phyloP scores from a whole-genome alignment of 1,140 invertebrate genomes.

The Drosophila arawakana region DNA sequence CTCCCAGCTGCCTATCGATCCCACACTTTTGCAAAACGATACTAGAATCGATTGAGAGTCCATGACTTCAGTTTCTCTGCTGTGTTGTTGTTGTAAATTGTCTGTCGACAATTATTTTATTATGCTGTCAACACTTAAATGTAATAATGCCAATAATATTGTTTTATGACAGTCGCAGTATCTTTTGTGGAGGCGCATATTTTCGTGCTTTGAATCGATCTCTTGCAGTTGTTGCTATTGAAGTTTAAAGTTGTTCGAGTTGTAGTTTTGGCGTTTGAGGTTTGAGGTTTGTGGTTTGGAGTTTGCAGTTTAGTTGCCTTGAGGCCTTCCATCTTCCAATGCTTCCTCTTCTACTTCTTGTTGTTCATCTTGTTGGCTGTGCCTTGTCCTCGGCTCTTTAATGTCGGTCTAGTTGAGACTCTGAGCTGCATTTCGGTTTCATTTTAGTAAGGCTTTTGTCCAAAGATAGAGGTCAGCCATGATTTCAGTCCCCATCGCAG shows the following conservation, averaged over 20 bases:
- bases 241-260: not conserved
- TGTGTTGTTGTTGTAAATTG: conserved; percentile 68
- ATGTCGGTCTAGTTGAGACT: conserved; percentile 72
- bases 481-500: conserved; percentile 39
- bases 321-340: conserved; percentile 22
- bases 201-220: conserved; percentile 58
- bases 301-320: conserved; percentile 32
- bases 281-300: not conserved
- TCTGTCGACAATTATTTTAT: conserved; percentile 84
- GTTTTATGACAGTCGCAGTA: conserved; percentile 84
- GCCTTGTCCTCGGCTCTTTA: conserved; percentile 62
- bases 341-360: not conserved
- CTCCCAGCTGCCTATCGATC: not conserved
- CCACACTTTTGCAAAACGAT: conserved; percentile 30
- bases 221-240: conserved; percentile 31
- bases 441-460: conserved; percentile 54
- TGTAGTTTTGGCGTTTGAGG: not conserved
- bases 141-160: conserved; percentile 84
- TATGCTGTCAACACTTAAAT: conserved; percentile 84
- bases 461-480: conserved; percentile 73
- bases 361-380: conserved; percentile 16
- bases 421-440: conserved; percentile 68
- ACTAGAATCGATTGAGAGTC: conserved; percentile 28
- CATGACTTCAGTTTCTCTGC: conserved; percentile 38
- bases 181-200: conserved; percentile 66